Evolutionary conservation across 2,888 invertebrate genomes (phyloP).

Genomic region (Digitonthophagus gazella): DNA sequence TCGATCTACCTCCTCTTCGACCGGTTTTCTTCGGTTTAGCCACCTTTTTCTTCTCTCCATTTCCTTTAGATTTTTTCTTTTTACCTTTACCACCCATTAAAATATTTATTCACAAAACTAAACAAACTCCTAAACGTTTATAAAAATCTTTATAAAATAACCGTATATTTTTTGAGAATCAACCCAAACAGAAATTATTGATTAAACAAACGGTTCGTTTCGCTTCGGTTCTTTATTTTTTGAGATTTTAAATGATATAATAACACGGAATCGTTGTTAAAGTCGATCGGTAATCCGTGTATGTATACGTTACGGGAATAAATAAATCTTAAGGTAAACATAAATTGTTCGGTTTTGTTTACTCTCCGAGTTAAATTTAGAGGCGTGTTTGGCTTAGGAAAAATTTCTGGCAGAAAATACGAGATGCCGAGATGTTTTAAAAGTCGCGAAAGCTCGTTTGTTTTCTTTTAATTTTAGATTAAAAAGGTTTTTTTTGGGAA

Average conservation of each 20-base stretch:
- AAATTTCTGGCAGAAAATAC: neutral
- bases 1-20: constrained; percentile 57
- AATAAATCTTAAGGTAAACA: neutral
- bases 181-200: neutral
- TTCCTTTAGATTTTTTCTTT: constrained; percentile 41
- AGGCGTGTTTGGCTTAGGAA: neutral
- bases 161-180: neutral
- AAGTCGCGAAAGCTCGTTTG: neutral
- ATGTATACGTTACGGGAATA: no score
- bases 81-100: constrained; percentile 55
- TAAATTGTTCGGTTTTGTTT: neutral
- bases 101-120: neutral
- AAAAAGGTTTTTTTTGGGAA: neutral
- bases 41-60: constrained; percentile 44
- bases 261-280: neutral
- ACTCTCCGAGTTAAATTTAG: neutral
- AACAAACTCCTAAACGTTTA: no score
- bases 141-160: neutral
- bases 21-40: constrained; percentile 52
- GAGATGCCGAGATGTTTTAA: neutral
- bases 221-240: neutral
- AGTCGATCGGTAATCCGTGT: neutral
- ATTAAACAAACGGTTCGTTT: neutral
- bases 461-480: neutral
- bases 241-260: neutral